These are phyloP conservation scores for Forbesichthys papilliferus DNA, from an alignment of 2,113 vertebrate species.

Conservation along the genomic window DNA sequence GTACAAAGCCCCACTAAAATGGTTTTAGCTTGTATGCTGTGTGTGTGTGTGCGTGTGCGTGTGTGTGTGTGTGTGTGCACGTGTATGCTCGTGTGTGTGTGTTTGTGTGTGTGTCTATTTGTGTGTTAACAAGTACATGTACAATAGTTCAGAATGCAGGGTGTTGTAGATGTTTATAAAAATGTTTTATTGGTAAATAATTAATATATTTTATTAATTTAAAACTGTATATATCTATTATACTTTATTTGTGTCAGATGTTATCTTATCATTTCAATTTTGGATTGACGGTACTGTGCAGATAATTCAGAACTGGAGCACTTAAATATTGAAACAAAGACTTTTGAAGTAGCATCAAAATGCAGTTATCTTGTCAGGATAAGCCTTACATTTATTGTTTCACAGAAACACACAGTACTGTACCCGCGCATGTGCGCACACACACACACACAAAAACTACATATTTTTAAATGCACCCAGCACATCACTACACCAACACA, in stretches of 20 bases:
- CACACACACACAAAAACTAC: too few species aligned
- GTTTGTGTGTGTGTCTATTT: too few species aligned
- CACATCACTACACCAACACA: too few species aligned
- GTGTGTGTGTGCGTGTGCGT: too few species aligned
- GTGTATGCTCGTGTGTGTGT: too few species aligned
- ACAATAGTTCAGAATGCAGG: too few species aligned
- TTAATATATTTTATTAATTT: neutral
- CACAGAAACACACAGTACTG: neutral
- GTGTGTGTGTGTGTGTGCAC: too few species aligned
- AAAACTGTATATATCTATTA: neutral
- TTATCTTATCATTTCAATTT: neutral
- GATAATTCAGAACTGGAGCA: neutral
- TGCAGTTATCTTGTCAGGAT: conserved; percentile 26
- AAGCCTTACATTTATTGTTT: neutral
- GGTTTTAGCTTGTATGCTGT: too few species aligned
- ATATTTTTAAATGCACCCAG: too few species aligned
- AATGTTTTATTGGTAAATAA: conserved; percentile 13
- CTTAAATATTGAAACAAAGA: conserved; percentile 41
- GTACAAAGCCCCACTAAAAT: too few species aligned
- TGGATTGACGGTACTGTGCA: neutral
- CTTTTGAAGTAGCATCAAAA: neutral
- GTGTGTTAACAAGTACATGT: neutral
- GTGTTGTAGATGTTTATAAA: too few species aligned
- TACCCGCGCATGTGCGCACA: too few species aligned
- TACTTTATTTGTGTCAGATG: conserved; percentile 6